phyloP scores from a whole-genome alignment of 2,888 invertebrate species.

The Nasonovia ribisnigri region DNA sequence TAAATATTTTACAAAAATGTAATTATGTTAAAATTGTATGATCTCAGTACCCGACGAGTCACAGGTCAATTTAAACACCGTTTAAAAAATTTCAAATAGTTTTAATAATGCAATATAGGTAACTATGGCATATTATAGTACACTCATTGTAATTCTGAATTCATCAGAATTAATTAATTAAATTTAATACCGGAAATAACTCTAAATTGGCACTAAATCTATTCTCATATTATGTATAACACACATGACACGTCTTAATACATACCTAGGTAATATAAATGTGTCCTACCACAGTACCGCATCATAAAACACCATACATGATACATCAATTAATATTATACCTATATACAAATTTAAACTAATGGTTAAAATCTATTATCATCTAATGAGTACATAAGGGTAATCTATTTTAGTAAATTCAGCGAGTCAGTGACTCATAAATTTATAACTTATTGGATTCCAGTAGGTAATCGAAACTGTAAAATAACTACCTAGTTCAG shows the following conservation, averaged over 20 bases:
- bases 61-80: background rate
- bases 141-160: background rate
- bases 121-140: background rate
- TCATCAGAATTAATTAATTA: background rate
- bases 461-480: background rate
- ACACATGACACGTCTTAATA: too few relatives aligned
- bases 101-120: background rate
- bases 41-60: background rate
- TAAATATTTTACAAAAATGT: background rate
- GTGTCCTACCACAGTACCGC: background rate
- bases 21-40: background rate
- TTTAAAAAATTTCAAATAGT: background rate
- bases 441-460: background rate
- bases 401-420: background rate
- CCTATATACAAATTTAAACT: background rate
- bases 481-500: background rate
- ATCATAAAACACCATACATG: background rate
- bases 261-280: background rate
- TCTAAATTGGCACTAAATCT: background rate
- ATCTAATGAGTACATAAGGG: background rate
- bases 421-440: background rate
- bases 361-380: slow-evolving; percentile 26
- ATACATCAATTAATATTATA: background rate
- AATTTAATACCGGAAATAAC: background rate
- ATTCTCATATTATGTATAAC: background rate